These are phyloP conservation scores for Crocidura indochinensis DNA, from an alignment of 2,797 vertebrate species.

Conservation along the genomic window DNA sequence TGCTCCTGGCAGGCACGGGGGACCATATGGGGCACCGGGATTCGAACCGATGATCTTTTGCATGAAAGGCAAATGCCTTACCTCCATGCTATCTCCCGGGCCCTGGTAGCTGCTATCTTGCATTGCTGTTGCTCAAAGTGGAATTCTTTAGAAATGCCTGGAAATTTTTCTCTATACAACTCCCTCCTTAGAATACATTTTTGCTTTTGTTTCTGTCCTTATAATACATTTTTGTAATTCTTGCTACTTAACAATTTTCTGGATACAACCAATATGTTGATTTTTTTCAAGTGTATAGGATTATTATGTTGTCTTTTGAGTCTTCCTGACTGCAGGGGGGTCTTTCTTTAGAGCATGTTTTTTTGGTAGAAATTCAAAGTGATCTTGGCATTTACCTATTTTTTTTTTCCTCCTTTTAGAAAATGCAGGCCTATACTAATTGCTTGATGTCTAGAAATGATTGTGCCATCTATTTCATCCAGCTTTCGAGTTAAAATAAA, in stretches of 20 bases:
- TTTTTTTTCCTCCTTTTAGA: slow-evolving; percentile 43
- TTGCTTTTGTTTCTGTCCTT: neutral
- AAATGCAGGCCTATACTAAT: neutral
- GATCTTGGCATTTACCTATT: neutral
- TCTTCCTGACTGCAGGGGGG: neutral
- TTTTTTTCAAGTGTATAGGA: neutral
- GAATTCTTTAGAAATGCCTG: neutral
- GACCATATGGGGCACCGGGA: too few species aligned
- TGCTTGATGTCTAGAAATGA: slow-evolving; percentile 15
- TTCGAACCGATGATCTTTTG: too few species aligned
- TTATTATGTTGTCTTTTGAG: neutral
- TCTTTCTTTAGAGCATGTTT: slow-evolving; percentile 25
- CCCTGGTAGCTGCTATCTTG: neutral
- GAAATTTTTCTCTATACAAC: neutral
- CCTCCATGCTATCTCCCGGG: too few species aligned
- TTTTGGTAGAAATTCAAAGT: slow-evolving; percentile 26
- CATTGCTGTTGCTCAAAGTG: neutral
- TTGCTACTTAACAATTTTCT: neutral
- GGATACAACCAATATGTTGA: slow-evolving; percentile 15
- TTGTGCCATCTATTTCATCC: slow-evolving; percentile 31
- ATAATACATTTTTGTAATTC: slow-evolving; percentile 28
- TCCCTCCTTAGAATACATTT: neutral
- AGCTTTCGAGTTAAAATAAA: slow-evolving; percentile 49
- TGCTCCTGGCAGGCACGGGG: too few species aligned
- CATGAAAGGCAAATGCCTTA: too few species aligned